phyloP scores from a whole-genome alignment of 2,888 invertebrate genomes.

The Seira musarum region DNA sequence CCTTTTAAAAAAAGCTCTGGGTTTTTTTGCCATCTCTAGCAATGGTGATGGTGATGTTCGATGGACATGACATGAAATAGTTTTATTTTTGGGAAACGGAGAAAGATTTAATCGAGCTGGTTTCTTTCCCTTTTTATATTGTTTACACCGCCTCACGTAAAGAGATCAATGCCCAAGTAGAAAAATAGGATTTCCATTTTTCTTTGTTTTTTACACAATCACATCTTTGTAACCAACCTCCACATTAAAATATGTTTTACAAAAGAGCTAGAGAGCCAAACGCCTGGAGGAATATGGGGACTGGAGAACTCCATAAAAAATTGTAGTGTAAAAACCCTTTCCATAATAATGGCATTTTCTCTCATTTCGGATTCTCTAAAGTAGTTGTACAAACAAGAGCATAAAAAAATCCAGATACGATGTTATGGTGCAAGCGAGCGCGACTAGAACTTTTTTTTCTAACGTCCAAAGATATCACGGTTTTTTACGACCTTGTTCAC shows the following conservation, averaged over 20 bases:
- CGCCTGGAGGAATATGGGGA: not conserved
- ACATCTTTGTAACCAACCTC: not conserved
- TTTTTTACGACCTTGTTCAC: slow-evolving; percentile 54
- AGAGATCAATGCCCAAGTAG: too few species aligned
- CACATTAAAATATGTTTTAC: not conserved
- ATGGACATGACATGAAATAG: too few species aligned
- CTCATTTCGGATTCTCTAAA: slow-evolving; percentile 4
- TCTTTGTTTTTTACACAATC: not conserved
- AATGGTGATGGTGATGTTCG: not conserved
- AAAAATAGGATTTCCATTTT: not conserved
- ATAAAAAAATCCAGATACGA: not conserved
- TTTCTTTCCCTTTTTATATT: too few species aligned
- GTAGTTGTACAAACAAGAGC: slow-evolving; percentile 15
- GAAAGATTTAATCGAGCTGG: too few species aligned
- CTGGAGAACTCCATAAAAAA: not conserved
- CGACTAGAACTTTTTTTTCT: not conserved
- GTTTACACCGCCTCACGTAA: too few species aligned
- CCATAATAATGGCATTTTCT: not conserved
- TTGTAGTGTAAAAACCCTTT: not conserved
- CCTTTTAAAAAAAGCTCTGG: too few species aligned
- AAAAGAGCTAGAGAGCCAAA: too few species aligned
- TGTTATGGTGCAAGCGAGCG: not conserved
- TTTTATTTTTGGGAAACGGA: too few species aligned
- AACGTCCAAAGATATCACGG: slow-evolving; percentile 2
- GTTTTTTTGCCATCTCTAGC: not conserved